Conservation (phyloP, 2,113 vertebrate genomes). For the Chitala chitala region DNA sequence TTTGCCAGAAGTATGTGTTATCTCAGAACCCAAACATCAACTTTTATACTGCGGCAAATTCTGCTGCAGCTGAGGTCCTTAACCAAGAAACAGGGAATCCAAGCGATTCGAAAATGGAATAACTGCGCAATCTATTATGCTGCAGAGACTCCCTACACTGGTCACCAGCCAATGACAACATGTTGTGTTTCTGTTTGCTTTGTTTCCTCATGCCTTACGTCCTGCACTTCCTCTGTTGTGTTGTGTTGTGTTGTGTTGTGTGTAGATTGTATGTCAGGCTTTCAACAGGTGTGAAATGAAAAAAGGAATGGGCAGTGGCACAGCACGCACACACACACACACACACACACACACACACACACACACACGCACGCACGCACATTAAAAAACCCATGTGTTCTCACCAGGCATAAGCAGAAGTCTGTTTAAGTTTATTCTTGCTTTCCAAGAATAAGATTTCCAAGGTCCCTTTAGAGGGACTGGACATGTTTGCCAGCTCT, state of each 20-base stretch:
- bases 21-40: slow-evolving; percentile 44
- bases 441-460: slow-evolving; percentile 7
- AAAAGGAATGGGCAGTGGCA: not conserved
- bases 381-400: not conserved
- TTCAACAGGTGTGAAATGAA: not conserved
- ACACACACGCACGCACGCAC: too few species aligned
- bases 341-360: too few species aligned
- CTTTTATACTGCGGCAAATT: slow-evolving; percentile 9
- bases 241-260: too few species aligned
- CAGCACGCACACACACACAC: too few species aligned
- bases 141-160: slow-evolving; percentile 27
- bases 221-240: too few species aligned
- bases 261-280: not conserved
- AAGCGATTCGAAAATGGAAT: slow-evolving; percentile 26
- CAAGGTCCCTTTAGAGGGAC: not conserved
- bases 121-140: slow-evolving; percentile 37
- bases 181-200: slow-evolving; percentile 24
- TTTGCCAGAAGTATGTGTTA: slow-evolving; percentile 33
- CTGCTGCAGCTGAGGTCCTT: not conserved
- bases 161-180: slow-evolving; percentile 34
- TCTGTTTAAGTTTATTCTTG: not conserved
- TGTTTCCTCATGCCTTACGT: too few species aligned
- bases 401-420: not conserved
- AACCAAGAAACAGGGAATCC: not conserved
- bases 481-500: slow-evolving; percentile 34